phyloP scores from a whole-genome alignment of 2,797 vertebrate genomes.

The Chiroxiphia lanceolata region DNA sequence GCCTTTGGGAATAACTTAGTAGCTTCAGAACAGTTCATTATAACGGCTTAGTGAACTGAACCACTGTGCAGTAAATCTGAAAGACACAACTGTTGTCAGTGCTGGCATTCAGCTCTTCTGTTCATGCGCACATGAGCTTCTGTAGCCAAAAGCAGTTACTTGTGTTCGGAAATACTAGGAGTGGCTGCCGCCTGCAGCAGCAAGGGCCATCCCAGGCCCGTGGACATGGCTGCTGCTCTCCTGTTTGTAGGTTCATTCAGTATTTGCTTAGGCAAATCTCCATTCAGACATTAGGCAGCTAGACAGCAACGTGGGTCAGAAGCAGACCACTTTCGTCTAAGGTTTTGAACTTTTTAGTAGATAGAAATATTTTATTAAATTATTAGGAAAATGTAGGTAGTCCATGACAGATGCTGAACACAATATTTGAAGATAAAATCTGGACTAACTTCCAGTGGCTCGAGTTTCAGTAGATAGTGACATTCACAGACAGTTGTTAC shows the following conservation, averaged over 20 bases:
- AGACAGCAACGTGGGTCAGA: not conserved
- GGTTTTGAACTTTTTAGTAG: not conserved
- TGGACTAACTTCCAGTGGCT: not conserved
- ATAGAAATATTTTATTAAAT: not conserved
- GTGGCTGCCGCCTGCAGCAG: not conserved
- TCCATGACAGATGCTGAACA: not conserved
- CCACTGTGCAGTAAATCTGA: not conserved
- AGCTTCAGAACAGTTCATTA: not conserved
- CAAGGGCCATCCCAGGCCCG: not conserved
- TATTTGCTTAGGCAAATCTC: not conserved
- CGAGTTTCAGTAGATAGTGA: not conserved
- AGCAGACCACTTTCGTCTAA: not conserved
- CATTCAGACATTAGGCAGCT: not conserved
- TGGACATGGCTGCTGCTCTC: accelerated
- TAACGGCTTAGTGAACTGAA: not conserved
- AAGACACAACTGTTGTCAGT: not conserved
- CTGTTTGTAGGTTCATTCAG: not conserved
- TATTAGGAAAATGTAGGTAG: not conserved
- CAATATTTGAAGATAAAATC: not conserved
- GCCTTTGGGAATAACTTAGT: not conserved
- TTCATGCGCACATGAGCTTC: not conserved
- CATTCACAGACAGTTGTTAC: not conserved
- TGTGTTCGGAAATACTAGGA: not conserved
- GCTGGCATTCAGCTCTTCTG: not conserved
- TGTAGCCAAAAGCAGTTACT: not conserved